Conservation (phyloP, 30 jellyfish, hydroid and myxozoan genomes). For the Cassiopea xamachana region DNA sequence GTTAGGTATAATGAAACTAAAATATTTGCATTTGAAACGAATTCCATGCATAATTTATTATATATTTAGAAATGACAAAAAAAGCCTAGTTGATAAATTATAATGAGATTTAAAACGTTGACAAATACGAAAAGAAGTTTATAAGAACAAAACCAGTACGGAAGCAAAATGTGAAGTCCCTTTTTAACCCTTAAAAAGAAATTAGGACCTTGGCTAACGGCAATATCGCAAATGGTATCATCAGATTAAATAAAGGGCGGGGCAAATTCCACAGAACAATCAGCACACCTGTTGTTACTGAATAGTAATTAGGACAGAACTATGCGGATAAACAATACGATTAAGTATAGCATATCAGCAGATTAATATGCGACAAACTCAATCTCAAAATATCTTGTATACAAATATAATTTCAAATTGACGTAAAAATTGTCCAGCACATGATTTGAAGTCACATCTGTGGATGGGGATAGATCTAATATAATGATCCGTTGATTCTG, state of each 20-base stretch:
- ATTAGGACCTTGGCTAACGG: not conserved
- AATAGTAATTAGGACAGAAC: not conserved
- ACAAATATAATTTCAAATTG: not conserved
- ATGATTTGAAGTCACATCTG: not conserved
- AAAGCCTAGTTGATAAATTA: not conserved
- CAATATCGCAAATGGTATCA: not conserved
- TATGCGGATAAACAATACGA: not conserved
- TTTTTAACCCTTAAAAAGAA: not conserved
- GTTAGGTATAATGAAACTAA: not conserved
- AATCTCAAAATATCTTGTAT: not conserved
- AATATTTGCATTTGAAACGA: slow-evolving; percentile 1
- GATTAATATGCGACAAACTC: not conserved
- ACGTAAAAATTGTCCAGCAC: not conserved
- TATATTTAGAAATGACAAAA: not conserved
- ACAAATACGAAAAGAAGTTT: not conserved
- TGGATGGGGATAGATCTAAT: not conserved
- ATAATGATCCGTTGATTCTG: no score
- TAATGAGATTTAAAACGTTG: not conserved
- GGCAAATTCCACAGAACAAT: not conserved
- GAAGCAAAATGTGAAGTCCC: not conserved
- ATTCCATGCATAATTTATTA: not conserved
- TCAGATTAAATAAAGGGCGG: not conserved
- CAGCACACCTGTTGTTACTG: slow-evolving; percentile 7
- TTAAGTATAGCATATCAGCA: not conserved
- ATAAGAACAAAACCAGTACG: not conserved